phyloP scores from a whole-genome alignment of 2,113 vertebrate genomes.

The Arvicanthis niloticus region DNA sequence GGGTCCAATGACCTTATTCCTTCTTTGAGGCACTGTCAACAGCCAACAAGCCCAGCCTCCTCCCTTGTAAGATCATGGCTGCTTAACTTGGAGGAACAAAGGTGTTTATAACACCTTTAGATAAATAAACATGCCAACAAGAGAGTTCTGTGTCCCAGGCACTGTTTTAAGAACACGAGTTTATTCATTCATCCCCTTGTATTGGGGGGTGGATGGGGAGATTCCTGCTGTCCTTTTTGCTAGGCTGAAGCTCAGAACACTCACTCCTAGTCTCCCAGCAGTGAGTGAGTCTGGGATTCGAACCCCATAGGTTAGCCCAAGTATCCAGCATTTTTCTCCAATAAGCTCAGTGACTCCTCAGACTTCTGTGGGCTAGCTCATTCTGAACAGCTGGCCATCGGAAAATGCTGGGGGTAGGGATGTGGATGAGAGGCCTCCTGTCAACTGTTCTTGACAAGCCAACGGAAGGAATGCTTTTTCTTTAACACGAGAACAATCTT shows the following conservation, averaged over 20 bases:
- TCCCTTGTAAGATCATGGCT: not conserved
- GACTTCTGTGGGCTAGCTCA: no score
- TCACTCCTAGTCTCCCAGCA: not conserved
- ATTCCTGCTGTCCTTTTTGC: not conserved
- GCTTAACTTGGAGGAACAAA: not conserved
- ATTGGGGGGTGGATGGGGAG: not conserved
- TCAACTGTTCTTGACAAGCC: not conserved
- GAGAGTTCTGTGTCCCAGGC: not conserved
- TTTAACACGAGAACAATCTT: not conserved
- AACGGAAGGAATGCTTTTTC: not conserved
- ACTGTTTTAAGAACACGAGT: not conserved
- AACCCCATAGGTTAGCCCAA: not conserved
- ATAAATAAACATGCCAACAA: not conserved
- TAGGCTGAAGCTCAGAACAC: not conserved
- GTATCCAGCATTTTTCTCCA: not conserved
- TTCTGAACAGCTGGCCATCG: not conserved
- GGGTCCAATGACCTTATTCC: not conserved
- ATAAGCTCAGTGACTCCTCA: not conserved
- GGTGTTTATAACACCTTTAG: not conserved
- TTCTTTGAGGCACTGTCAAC: not conserved
- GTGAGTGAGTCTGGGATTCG: not conserved
- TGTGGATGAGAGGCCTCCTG: not conserved
- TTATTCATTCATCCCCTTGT: not conserved
- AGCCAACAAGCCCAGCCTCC: no score
- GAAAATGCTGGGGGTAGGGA: not conserved